Percentiles rank a stretch among this genome's conserved stretches.
These are phyloP conservation scores for Pilophorus perplexus DNA, from an alignment of 2,888 invertebrate genomes.

Conservation along the genomic window DNA sequence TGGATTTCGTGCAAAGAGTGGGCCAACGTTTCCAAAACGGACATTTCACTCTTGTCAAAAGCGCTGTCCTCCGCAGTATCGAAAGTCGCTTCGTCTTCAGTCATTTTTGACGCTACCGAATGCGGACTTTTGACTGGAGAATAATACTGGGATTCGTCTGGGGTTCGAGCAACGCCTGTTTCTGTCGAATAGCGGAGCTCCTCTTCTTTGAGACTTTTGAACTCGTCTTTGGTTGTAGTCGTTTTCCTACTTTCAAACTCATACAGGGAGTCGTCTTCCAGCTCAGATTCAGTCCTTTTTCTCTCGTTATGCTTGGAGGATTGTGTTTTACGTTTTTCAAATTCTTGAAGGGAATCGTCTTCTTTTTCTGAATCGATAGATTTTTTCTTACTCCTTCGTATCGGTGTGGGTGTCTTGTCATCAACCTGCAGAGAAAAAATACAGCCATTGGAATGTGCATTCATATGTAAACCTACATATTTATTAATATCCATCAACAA, in stretches of 20 bases:
- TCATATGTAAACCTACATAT: too few relatives aligned
- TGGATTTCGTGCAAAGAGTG: slow-evolving; percentile 61
- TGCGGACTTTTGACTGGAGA: slow-evolving; percentile 42
- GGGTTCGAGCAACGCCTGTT: slow-evolving; percentile 27
- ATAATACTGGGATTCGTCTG: slow-evolving; percentile 38
- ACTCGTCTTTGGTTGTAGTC: slow-evolving; percentile 47
- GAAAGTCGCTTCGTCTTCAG: slow-evolving; percentile 46
- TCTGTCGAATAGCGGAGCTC: slow-evolving; percentile 28
- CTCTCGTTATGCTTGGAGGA: slow-evolving; percentile 28
- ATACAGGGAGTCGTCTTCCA: slow-evolving; percentile 49
- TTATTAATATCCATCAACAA: slow-evolving; percentile 16
- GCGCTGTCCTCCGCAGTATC: slow-evolving; percentile 48
- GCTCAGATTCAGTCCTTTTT: slow-evolving; percentile 46
- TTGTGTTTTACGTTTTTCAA: slow-evolving; percentile 53
- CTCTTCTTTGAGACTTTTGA: slow-evolving; percentile 47
- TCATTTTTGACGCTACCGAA: slow-evolving; percentile 38
- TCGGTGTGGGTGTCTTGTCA: slow-evolving; percentile 18
- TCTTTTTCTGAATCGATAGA: slow-evolving; percentile 48
- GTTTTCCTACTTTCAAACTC: slow-evolving; percentile 53
- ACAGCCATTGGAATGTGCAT: slow-evolving; percentile 19
- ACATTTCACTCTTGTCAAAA: slow-evolving; percentile 48
- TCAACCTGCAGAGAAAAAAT: not conserved
- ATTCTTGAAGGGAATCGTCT: slow-evolving; percentile 50
- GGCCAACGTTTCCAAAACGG: slow-evolving; percentile 53
- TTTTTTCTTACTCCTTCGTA: slow-evolving; percentile 40